Evolutionary conservation across 2,113 vertebrate species (phyloP), one percentile per base, ranked within the genome.

Genomic region (Rhineura floridana): DNA sequence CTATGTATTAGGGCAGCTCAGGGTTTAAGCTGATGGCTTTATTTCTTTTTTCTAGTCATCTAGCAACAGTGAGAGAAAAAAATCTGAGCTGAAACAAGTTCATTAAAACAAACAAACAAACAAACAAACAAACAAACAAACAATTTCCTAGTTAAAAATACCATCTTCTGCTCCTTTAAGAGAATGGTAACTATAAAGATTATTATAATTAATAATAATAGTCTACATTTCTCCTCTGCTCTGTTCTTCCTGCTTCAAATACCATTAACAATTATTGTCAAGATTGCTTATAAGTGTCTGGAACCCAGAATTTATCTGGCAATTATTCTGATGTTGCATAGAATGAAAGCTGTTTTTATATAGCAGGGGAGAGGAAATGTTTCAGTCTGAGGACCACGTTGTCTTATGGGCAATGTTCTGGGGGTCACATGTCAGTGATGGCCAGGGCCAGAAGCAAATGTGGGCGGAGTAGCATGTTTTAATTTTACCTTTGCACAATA

Each of bases 321-420:
- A 90, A 63, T 19, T 87, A 23, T 17, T 85, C 91, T 94, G 15
- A 78, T 89, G 9, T 88, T 79, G 85, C n/a, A 88, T 88, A 86
- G 91, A 92, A 28, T 85, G 87, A 63, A 93, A 86, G 36, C n/a
- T 86, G 70, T 88, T 91, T 88, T 36, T 83, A 75, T n/a, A n/a
- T n/a, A n/a, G n/a, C n/a, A n/a, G n/a, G n/a, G n/a, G n/a, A n/a
- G n/a, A n/a, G n/a, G n/a, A n/a, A n/a, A n/a, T n/a, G n/a, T n/a
- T n/a, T n/a, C n/a, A n/a, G n/a, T n/a, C n/a, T n/a, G n/a, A n/a
- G n/a, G n/a, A n/a, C n/a, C n/a, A n/a, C n/a, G n/a, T n/a, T n/a
- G n/a, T n/a, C n/a, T n/a, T n/a, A n/a, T n/a, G n/a, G n/a, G n/a
- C n/a, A n/a, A n/a, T n/a, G n/a, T n/a, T n/a, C n/a, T n/a, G n/a